These are phyloP conservation scores for Drosophila aldrichi DNA, from an alignment of 2,888 invertebrate genomes.

Conservation along the genomic window DNA sequence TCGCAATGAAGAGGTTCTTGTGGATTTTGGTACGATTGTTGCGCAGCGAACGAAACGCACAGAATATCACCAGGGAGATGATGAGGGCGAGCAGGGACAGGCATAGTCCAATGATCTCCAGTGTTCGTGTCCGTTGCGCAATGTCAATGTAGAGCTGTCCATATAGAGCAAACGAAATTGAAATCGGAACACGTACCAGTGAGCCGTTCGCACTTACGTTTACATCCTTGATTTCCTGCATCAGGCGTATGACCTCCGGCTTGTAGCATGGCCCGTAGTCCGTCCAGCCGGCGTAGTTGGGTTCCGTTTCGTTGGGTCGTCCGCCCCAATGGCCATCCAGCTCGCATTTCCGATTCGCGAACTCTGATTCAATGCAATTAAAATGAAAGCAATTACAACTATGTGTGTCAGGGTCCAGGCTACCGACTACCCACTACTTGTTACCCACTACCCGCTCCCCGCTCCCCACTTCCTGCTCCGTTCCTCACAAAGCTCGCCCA, in stretches of 20 bases:
- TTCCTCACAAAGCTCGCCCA: background rate
- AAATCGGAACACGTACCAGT: background rate
- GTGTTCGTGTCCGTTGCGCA: conserved; percentile 89
- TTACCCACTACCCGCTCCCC: background rate
- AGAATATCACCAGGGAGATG: conserved; percentile 92
- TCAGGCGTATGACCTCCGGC: conserved; percentile 88
- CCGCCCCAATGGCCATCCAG: conserved; percentile 90
- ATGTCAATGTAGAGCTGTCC: conserved; percentile 88
- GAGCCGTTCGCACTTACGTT: conserved; percentile 82
- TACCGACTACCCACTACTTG: too few species aligned
- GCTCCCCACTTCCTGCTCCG: background rate
- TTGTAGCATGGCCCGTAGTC: conserved; percentile 93
- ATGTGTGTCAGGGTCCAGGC: conserved; percentile 6
- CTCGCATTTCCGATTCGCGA: conserved; percentile 90
- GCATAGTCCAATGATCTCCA: conserved; percentile 94
- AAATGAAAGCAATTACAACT: conserved; percentile 18
- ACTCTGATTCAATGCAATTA: conserved; percentile 86
- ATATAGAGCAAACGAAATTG: conserved; percentile 32
- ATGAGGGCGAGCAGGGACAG: conserved; percentile 91
- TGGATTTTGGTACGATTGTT: conserved; percentile 95
- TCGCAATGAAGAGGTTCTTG: conserved; percentile 93
- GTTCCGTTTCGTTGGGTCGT: conserved; percentile 83
- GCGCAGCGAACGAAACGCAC: conserved; percentile 91
- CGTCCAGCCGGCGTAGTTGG: conserved; percentile 89
- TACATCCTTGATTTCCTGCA: conserved; percentile 86